Percentiles rank a stretch among this genome's conserved stretches.
phyloP scores from a whole-genome alignment of 2,113 vertebrate genomes.

The Carassius gibelio region DNA sequence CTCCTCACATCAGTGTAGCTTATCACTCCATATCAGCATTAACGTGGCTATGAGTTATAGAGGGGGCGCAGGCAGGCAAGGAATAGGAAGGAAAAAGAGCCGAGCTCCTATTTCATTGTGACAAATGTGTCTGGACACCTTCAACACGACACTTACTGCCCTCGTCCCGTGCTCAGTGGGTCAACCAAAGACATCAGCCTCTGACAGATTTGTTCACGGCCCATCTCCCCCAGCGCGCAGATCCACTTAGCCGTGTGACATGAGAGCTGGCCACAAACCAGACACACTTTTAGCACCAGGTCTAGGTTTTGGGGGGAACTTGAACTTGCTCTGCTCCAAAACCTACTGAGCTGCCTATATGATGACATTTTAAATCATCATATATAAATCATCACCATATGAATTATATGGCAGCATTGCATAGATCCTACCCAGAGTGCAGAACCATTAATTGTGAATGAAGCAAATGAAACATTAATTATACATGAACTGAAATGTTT shows the following conservation, averaged over 20 bases:
- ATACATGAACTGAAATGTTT: too few relatives aligned
- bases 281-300: slow-evolving; percentile 33
- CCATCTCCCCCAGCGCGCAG: slow-evolving; percentile 41
- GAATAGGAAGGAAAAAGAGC: slow-evolving; percentile 50
- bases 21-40: slow-evolving; percentile 16
- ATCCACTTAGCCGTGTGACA: slow-evolving; percentile 35
- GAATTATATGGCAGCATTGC: too few relatives aligned
- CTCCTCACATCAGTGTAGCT: not conserved
- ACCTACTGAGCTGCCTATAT: too few relatives aligned
- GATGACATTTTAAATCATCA: too few relatives aligned
- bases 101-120: slow-evolving; percentile 63
- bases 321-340: not conserved
- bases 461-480: too few relatives aligned
- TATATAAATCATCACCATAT: too few relatives aligned
- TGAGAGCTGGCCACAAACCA: slow-evolving; percentile 29
- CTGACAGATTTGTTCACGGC: slow-evolving; percentile 50
- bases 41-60: slow-evolving; percentile 37
- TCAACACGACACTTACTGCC: slow-evolving; percentile 58
- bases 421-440: too few relatives aligned
- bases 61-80: slow-evolving; percentile 47
- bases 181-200: slow-evolving; percentile 58
- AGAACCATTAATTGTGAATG: too few relatives aligned
- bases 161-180: slow-evolving; percentile 46
- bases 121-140: slow-evolving; percentile 70
- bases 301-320: slow-evolving; percentile 2